These are phyloP conservation scores for Apocrypta bakeri DNA, from an alignment of 1,140 invertebrate genomes.

Conservation along the genomic window DNA sequence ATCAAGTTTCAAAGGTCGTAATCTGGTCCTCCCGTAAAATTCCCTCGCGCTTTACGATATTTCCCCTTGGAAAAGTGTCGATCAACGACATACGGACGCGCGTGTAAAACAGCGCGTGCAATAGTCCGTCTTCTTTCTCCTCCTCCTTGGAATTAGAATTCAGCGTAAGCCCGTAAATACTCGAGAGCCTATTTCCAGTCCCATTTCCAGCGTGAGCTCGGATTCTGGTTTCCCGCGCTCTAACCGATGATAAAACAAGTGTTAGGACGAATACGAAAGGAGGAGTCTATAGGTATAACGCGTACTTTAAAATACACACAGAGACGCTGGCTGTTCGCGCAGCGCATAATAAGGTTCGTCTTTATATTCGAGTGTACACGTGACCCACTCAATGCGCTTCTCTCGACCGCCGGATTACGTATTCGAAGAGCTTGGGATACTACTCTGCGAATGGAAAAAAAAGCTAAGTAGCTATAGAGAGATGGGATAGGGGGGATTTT, in stretches of 20 bases:
- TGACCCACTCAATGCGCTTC: constrained; percentile 1
- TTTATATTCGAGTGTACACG: constrained; percentile 6
- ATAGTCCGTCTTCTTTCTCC: no score
- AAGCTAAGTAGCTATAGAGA: background rate
- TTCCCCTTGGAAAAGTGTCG: background rate
- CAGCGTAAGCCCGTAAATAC: constrained; percentile 31
- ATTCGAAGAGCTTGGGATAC: background rate
- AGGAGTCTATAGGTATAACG: background rate
- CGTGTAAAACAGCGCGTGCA: background rate
- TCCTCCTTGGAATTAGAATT: constrained; percentile 17
- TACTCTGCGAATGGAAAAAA: background rate
- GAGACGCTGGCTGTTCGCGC: background rate
- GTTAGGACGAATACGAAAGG: constrained; percentile 2
- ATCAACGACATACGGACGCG: background rate
- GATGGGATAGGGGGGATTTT: background rate
- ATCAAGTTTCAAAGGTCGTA: no score
- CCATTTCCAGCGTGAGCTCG: background rate
- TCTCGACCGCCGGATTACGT: background rate
- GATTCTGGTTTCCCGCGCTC: background rate
- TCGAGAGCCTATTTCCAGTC: constrained; percentile 16
- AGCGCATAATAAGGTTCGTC: constrained; percentile 14
- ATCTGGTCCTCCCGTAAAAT: no score
- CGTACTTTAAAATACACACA: background rate
- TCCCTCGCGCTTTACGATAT: background rate
- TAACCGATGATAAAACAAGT: background rate